Evolutionary conservation across 2,797 vertebrate genomes (phyloP).

Genomic region (Picus viridis): DNA sequence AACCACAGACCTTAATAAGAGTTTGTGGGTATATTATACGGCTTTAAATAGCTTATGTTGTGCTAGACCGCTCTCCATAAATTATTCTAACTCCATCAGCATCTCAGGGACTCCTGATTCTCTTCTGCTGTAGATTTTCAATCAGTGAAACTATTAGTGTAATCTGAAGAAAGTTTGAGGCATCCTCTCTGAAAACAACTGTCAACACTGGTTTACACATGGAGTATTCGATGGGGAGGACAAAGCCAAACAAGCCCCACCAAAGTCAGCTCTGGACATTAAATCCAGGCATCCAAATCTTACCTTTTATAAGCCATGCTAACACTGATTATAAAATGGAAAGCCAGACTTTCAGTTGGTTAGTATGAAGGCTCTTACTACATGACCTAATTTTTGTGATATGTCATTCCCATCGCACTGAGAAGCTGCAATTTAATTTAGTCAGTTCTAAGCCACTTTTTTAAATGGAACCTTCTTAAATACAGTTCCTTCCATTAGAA

Average conservation of each 20-base stretch:
- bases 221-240: background rate
- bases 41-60: slow-evolving; percentile 77
- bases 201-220: background rate
- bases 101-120: slow-evolving; percentile 63
- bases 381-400: background rate
- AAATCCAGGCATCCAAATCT: background rate
- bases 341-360: background rate
- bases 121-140: slow-evolving; percentile 68
- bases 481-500: background rate
- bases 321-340: background rate
- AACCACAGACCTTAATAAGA: slow-evolving; percentile 74
- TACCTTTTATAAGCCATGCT: background rate
- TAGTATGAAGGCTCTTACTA: background rate
- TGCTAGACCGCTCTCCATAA: slow-evolving; percentile 68
- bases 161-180: slow-evolving; percentile 8
- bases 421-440: background rate
- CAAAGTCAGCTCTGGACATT: background rate
- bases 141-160: slow-evolving; percentile 59
- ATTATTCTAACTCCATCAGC: slow-evolving; percentile 63
- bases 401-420: background rate
- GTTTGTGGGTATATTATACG: slow-evolving; percentile 74
- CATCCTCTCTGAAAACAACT: slow-evolving; percentile 33
- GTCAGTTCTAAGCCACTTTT: background rate
- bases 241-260: background rate
- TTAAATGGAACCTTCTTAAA: background rate